Evolutionary conservation across 2,113 vertebrate species (phyloP).

Genomic region (Corythoichthys haematopterus): DNA sequence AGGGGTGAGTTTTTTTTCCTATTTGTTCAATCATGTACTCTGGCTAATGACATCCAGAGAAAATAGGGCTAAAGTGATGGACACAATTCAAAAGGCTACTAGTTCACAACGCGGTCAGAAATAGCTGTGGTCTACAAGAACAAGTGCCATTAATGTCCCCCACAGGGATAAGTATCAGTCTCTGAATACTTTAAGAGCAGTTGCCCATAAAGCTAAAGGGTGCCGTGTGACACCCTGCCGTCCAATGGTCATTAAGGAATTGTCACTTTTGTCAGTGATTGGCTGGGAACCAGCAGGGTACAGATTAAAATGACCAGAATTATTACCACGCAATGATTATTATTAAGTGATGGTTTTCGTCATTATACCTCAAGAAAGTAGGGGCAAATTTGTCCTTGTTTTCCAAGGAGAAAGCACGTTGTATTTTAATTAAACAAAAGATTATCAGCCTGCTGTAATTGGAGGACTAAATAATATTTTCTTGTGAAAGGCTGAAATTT

Average conservation of each 20-base stretch:
- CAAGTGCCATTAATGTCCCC: neutral
- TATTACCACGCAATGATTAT: too few species aligned
- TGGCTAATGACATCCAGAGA: slow-evolving; percentile 58
- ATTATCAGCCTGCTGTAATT: too few species aligned
- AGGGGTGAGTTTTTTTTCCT: slow-evolving; percentile 70
- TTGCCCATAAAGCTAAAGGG: neutral
- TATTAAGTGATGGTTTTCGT: too few species aligned
- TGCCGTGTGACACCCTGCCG: neutral
- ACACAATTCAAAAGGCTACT: neutral
- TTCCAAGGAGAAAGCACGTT: too few species aligned
- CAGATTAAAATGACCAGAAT: too few species aligned
- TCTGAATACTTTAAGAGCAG: neutral
- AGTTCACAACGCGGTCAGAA: neutral
- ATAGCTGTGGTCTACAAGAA: neutral
- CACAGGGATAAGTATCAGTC: neutral
- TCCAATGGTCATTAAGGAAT: neutral
- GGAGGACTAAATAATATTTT: too few species aligned
- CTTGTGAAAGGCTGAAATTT: too few species aligned
- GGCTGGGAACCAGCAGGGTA: neutral
- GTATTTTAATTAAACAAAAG: too few species aligned
- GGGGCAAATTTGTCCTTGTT: too few species aligned
- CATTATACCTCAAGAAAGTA: too few species aligned
- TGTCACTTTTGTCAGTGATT: neutral
- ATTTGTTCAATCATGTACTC: slow-evolving; percentile 55
- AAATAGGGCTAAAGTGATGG: slow-evolving; percentile 9